A percentile compares a stretch with the other conserved stretches of the same genome.
phyloP scores from a whole-genome alignment of 2,888 invertebrate genomes.

The Doris montereyensis region DNA sequence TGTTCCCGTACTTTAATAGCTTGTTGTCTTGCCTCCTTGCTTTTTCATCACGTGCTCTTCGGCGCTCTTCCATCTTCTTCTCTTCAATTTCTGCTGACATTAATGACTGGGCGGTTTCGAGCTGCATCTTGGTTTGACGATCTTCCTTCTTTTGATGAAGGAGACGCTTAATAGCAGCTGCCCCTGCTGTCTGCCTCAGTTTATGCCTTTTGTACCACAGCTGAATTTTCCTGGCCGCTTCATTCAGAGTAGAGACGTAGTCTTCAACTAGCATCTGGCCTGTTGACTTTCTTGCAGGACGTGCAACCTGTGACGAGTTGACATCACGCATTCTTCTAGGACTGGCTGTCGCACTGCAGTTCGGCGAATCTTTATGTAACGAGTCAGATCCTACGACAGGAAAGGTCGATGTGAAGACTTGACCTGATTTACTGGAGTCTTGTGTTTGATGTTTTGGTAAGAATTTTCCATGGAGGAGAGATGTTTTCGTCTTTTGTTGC shows the following conservation, averaged over 20 bases:
- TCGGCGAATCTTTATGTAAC: not conserved
- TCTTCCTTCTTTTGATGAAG: conserved; percentile 63
- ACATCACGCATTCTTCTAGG: not conserved
- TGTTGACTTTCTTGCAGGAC: conserved; percentile 24
- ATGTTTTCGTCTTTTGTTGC: conserved; percentile 61
- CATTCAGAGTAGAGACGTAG: conserved; percentile 60
- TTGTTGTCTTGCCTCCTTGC: conserved; percentile 65
- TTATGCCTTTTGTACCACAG: conserved; percentile 64
- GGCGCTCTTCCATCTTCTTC: conserved; percentile 58
- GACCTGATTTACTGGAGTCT: conserved; percentile 70
- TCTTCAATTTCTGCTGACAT: conserved; percentile 52
- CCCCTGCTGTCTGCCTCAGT: conserved; percentile 53
- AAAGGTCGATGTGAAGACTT: conserved; percentile 38
- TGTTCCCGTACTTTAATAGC: conserved; percentile 71
- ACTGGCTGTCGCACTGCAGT: not conserved
- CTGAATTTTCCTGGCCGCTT: conserved; percentile 68
- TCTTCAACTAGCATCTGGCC: conserved; percentile 62
- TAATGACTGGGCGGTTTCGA: conserved; percentile 49
- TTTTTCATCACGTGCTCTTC: conserved; percentile 63
- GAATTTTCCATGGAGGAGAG: conserved; percentile 69
- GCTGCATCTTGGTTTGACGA: conserved; percentile 48
- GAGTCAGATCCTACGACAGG: not conserved
- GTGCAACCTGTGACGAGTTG: not conserved
- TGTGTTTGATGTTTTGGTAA: conserved; percentile 71
- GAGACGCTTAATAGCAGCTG: conserved; percentile 67